A percentile compares a stretch with the other conserved stretches of the same genome.
phyloP scores from a whole-genome alignment of 1,140 invertebrate genomes.

The Frieseomelitta varia region DNA sequence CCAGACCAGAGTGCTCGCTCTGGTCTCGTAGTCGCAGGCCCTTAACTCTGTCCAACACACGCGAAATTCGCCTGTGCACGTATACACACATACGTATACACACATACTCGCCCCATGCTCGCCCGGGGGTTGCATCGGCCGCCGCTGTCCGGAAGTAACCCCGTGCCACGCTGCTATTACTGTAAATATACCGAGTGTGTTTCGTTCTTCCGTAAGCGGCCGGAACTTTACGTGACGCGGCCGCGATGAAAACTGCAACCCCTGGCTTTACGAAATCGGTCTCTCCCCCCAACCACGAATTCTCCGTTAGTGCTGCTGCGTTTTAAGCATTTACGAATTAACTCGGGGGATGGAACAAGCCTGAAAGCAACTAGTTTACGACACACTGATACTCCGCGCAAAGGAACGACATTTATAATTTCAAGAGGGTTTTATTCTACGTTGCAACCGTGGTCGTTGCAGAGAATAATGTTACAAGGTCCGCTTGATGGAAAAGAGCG shows the following conservation, averaged over 20 bases:
- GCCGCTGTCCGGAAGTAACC: slow-evolving; percentile 38
- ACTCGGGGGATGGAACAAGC: background rate
- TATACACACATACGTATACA: no score
- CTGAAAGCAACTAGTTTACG: background rate
- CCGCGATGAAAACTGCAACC: slow-evolving; percentile 17
- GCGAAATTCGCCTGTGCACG: background rate
- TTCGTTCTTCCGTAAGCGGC: slow-evolving; percentile 5
- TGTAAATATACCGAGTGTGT: slow-evolving; percentile 35
- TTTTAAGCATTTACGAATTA: slow-evolving; percentile 29
- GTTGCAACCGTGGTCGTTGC: no score
- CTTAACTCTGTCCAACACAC: slow-evolving; percentile 31
- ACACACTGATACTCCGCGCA: background rate
- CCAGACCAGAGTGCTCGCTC: background rate
- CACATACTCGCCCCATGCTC: background rate
- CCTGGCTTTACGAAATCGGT: background rate
- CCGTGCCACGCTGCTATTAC: slow-evolving; percentile 43
- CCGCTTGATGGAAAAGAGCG: no score
- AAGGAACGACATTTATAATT: no score
- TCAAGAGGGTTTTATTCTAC: no score
- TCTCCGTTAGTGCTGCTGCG: background rate
- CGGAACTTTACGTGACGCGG: slow-evolving; percentile 21
- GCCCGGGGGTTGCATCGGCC: slow-evolving; percentile 18
- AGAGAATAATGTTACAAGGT: no score
- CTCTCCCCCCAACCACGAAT: no score
- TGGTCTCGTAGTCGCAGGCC: background rate